Base-by-base conservation (phyloP, 2,888 invertebrate species). In the Craniophora ligustri region DNA sequence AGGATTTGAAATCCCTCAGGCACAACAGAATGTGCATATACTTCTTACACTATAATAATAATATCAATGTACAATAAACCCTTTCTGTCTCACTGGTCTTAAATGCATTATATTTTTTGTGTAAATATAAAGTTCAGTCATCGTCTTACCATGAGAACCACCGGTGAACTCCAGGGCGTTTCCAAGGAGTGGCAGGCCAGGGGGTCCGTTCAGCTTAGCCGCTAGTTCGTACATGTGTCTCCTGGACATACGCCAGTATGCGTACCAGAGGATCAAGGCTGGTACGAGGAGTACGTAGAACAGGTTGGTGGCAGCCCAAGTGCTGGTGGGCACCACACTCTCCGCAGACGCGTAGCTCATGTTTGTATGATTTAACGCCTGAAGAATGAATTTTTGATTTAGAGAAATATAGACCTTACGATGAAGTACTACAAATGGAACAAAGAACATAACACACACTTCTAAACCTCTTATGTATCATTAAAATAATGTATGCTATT, bases 231-330 rank as follows among this genome's bases (percentile, higher is more conserved):
- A 92, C 81, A 97, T 75, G 77, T 95, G 95, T 30, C 95, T 94
- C n/a, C 96, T 94, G 7, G 96, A 96, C 74, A 96, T 89, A 39
- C 95, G 94, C 95, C 96, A 97, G 88, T 97, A 97, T 19, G 95
- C 91, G 81, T 95, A 96, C 94, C 95, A 97, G 40, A 97, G 92
- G 2, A 95, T 85, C 26, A 96, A 18, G 0, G 96, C 96, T 31
- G 96, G 97, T 14, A 97, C 84, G 38, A 97, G 88, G n/a, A 97
- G 94, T 59, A 95, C 94, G 72, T 96, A 95, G 82, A 97, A 97
- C 58, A 97, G 88, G 70, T 94, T 95, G 49, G 95, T 95, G 16
- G 96, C 95, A 32, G 95, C 94, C 82, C 95, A 91, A 21, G 94
- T 92, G 76, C 87, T 86, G 73, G 89, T 82, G 18, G 87, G 81